A percentile compares a stretch with the other conserved stretches of the same genome.
Conservation (phyloP, 2,113 vertebrate genomes). For the Tychaedon coryphoeus region DNA sequence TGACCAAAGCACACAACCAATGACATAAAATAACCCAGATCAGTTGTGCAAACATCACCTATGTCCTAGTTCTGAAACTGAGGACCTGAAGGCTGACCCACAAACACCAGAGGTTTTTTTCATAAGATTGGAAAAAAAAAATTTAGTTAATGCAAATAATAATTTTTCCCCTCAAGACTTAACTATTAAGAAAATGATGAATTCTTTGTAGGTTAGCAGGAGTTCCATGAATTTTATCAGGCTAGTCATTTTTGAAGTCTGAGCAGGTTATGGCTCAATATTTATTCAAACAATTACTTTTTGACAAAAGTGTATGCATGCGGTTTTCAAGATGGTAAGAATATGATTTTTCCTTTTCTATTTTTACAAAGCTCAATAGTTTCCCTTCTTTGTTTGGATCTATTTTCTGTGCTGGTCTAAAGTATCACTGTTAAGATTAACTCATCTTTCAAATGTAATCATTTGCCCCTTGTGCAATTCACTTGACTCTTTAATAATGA, state of each 20-base stretch:
- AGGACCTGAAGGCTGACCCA: background rate
- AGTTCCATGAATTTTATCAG: background rate
- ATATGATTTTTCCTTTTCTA: background rate
- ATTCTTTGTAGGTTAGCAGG: background rate
- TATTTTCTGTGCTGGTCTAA: background rate
- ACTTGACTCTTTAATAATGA: background rate
- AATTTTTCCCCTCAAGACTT: background rate
- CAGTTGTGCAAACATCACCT: background rate
- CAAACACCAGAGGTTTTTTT: background rate
- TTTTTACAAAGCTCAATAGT: background rate
- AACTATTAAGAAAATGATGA: background rate
- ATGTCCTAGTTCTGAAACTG: background rate
- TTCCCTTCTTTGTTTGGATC: background rate
- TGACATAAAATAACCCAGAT: background rate
- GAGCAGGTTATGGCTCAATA: background rate
- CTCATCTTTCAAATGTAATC: background rate
- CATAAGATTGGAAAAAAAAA: background rate
- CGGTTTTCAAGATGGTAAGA: background rate
- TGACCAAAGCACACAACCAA: background rate
- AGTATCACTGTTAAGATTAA: background rate
- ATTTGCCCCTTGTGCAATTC: background rate
- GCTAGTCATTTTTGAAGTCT: background rate
- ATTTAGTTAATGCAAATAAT: background rate
- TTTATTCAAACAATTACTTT: background rate
- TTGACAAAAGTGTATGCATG: background rate